Base-by-base conservation (phyloP, 2,797 vertebrate genomes). In the Alosa sapidissima region DNA sequence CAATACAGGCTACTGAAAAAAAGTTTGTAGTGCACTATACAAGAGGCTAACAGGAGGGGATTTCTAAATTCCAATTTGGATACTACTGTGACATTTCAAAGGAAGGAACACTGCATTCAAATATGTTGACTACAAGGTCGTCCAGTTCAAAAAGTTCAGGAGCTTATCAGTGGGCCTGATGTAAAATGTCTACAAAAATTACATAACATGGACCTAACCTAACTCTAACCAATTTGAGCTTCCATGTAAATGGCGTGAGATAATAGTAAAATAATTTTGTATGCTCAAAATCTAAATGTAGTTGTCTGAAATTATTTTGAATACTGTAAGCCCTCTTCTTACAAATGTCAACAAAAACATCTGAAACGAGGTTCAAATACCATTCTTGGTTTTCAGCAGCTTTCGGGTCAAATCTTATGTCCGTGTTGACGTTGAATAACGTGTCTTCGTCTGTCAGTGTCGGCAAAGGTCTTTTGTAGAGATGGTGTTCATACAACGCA, bases 371-470 rank as follows among this genome's bases (percentile, higher is more conserved):
- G 97, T 95, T 21, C 19, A 47, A 36, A 78, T 78, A 99, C 97
- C 98, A 98, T 89, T 97, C 94, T 81, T 93, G 93, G 81, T 95
- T 96, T 88, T 97, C 96, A 0, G 96, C 96, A 28, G 95, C 96
- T 91, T 97, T 98, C 85, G 97, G 97, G 93, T 97, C 96, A 91
- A 99, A 97, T 88, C 97, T 94, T 94, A 98, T 96, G 94, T 98
- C 97, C 28, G 97, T 97, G 93, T 98, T 98, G 92, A 99, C 96
- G 89, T 96, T 97, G 90, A 99, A 99, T 81, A 99, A 92, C 54
- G 96, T 97, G 91, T 99, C 98, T 84, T 96, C 95, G 5, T 98
- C 97, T 0, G 94, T 95, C 45, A 98, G 93, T 78, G 92, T 51
- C 0, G 97, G 97, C 82, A 92, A 65, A 1, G 93, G 81, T 82